Evolutionary conservation across 2,113 vertebrate genomes (phyloP).

Genomic region (Fregetta grallaria): DNA sequence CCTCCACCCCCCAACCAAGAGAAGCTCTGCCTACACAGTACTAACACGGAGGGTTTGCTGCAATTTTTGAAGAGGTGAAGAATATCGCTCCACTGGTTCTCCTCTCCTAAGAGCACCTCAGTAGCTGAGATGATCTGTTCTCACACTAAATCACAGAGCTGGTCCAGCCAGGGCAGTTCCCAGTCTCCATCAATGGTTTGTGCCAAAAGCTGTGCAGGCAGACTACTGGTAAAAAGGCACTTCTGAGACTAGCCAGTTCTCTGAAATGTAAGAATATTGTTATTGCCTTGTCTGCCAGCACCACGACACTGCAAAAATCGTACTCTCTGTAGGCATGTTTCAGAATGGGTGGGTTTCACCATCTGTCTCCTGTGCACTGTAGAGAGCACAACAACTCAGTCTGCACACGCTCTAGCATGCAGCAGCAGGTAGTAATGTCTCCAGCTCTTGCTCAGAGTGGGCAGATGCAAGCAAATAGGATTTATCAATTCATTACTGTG

Average conservation of each 20-base stretch:
- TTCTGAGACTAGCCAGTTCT: not conserved
- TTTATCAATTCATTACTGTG: slow-evolving; percentile 11
- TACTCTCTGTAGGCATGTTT: not conserved
- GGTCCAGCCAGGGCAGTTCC: not conserved
- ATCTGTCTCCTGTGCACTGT: slow-evolving; percentile 22
- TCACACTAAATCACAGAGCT: not conserved
- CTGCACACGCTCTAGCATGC: slow-evolving; percentile 15
- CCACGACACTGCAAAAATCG: not conserved
- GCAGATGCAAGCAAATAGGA: slow-evolving; percentile 23
- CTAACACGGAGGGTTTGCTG: not conserved
- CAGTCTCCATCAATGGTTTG: not conserved
- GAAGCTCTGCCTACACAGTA: not conserved
- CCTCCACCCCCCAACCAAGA: not conserved
- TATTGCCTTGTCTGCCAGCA: not conserved
- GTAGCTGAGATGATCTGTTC: not conserved
- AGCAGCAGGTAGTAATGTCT: not conserved
- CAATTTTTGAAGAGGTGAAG: not conserved
- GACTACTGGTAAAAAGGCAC: not conserved
- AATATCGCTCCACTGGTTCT: not conserved
- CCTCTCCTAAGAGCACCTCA: not conserved
- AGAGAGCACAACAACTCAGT: slow-evolving; percentile 39
- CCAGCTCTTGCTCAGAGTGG: not conserved
- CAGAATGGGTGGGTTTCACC: slow-evolving; percentile 41
- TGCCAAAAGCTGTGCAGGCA: not conserved
- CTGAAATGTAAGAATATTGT: not conserved